Evolutionary conservation across 1,140 invertebrate species (phyloP), one percentile per base, ranked within the genome.

Genomic region (Drosophila sproati): DNA sequence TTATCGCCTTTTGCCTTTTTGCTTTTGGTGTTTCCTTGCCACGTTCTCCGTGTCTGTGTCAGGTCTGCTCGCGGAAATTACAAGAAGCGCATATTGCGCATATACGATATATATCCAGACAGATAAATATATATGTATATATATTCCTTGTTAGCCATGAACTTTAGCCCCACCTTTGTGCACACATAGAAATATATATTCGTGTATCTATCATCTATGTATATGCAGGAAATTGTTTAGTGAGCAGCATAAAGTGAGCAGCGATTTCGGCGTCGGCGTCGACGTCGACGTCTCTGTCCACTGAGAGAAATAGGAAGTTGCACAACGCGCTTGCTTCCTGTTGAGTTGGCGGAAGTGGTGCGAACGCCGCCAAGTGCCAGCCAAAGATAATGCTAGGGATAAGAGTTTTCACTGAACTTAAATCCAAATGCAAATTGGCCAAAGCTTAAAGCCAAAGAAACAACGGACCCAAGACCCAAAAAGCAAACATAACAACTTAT

Each of bases 181-280:
- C 39, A 4, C n/a, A n/a, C 39, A 43, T 43, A 41, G 2, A 41
- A 52, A 35, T 50, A 29, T 55, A 7, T 50, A 20, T 45, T 0
- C 47, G n/a, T 63, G 6, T 50, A 51, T 47, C 48, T 62, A 39
- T 56, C 60, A 64, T 54, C 39, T 52, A 37, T 72, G 62, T 69
- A 78, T 82, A 89, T 77, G 85, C 83, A 88, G 83, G 83, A 88
- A 88, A 88, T 88, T 88, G 83, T 88, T 88, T 88, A 89, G 85
- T 89, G 83, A 87, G 82, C 73, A 57, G 67, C 78, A 80, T 80
- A 80, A 80, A 80, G 72, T 62, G 60, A 79, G 63, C 52, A 61
- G 55, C 12, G 6, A 50, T 4, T 34, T 32, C 54, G 10, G 10
- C 43, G 43, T 32, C 54, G 10, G 10, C 43, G 43, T 20, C 61